Conservation (phyloP, 2,888 invertebrate genomes). For the Amphipyra berbera region DNA sequence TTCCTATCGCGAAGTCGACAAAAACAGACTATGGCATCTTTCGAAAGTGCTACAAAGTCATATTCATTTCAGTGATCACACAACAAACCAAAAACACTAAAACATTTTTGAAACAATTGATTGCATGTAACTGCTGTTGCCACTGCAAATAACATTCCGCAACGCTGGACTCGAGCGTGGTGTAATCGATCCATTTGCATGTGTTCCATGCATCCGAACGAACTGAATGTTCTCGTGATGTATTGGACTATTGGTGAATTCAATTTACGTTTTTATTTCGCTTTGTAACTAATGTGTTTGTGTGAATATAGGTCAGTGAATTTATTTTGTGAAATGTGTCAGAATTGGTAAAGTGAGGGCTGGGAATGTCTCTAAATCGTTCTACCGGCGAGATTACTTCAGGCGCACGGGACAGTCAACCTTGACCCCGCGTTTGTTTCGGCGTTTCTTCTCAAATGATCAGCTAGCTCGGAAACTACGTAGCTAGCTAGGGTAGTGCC, state of each 20-base stretch:
- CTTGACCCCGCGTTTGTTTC: no score
- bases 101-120: constrained; percentile 46
- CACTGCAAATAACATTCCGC: constrained; percentile 44
- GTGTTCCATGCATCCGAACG: constrained; percentile 45
- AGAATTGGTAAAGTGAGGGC: background rate
- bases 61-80: background rate
- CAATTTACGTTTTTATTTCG: constrained; percentile 49
- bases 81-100: constrained; percentile 7
- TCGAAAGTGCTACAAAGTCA: no score
- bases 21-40: no score
- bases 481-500: no score
- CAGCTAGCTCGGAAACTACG: no score
- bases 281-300: constrained; percentile 29
- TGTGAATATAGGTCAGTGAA: constrained; percentile 26
- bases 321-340: constrained; percentile 1
- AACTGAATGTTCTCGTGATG: constrained; percentile 45
- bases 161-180: constrained; percentile 24
- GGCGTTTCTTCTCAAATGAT: no score
- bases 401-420: no score
- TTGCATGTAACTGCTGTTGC: constrained; percentile 38
- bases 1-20: no score
- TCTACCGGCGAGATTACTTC: no score
- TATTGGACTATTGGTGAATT: constrained; percentile 37
- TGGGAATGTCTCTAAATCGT: no score
- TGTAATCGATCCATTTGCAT: constrained; percentile 58